A percentile compares a stretch with the other conserved stretches of the same genome.
These are phyloP conservation scores for Epizoanthus rinbou DNA, from an alignment of 92 coral and sea anemone genomes.

Conservation along the genomic window DNA sequence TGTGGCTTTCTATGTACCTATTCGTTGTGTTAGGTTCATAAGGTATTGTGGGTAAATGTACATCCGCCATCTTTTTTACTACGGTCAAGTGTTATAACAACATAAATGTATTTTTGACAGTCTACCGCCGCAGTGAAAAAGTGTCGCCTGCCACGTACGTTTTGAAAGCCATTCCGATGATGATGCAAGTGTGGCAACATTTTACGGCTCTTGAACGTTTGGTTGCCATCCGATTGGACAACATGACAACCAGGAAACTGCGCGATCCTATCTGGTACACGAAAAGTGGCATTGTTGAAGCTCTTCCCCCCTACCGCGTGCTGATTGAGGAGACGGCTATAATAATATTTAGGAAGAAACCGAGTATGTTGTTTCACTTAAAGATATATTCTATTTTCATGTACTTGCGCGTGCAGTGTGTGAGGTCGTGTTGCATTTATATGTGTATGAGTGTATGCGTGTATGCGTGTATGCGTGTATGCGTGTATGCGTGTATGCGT, in stretches of 20 bases:
- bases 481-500: background rate
- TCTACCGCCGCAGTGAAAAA: too few species aligned
- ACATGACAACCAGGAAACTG: background rate
- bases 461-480: background rate
- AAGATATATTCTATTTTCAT: background rate
- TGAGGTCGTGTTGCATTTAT: background rate
- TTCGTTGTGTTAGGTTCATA: too few species aligned
- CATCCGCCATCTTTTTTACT: too few species aligned
- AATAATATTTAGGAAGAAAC: slow-evolving; percentile 16
- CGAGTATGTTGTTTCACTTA: background rate
- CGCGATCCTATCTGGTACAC: slow-evolving; percentile 11
- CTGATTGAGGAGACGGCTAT: slow-evolving; percentile 4
- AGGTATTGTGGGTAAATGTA: too few species aligned
- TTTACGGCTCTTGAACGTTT: background rate
- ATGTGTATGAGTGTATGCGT: background rate
- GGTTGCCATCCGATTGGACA: slow-evolving; percentile 13
- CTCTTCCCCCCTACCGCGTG: slow-evolving; percentile 25
- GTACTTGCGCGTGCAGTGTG: background rate
- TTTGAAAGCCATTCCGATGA: background rate
- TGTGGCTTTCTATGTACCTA: too few species aligned
- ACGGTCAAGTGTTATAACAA: too few species aligned
- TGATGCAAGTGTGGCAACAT: background rate
- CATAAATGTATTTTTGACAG: too few species aligned
- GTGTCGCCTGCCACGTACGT: background rate
- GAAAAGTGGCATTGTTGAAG: slow-evolving; percentile 4